Conservation (phyloP, 2,797 vertebrate genomes). For the Leptatherina wallacei region DNA sequence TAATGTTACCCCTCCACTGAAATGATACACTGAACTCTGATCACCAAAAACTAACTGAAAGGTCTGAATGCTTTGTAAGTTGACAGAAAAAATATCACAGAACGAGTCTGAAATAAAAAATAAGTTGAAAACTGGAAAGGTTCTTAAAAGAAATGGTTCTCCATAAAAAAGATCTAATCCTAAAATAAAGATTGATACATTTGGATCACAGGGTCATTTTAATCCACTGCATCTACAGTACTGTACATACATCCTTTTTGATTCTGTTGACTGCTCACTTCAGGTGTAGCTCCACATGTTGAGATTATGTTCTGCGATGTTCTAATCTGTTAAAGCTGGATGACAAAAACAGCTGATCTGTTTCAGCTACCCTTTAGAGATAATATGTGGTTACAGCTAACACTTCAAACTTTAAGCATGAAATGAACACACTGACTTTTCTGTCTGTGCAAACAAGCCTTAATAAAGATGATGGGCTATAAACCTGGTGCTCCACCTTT, state of each 20-base stretch:
- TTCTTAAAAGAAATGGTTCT: neutral
- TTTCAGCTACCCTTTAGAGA: constrained; percentile 38
- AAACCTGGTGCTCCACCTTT: constrained; percentile 73
- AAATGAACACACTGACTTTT: constrained; percentile 77
- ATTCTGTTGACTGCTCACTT: constrained; percentile 39
- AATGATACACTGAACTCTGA: no score
- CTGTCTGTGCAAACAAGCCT: constrained; percentile 82
- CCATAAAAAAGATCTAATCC: constrained; percentile 11
- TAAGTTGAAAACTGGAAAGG: neutral
- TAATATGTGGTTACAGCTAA: constrained; percentile 58
- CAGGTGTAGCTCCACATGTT: constrained; percentile 39
- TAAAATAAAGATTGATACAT: constrained; percentile 22
- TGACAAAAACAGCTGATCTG: constrained; percentile 44
- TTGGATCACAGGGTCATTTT: constrained; percentile 36
- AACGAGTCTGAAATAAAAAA: neutral
- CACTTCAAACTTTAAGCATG: constrained; percentile 72
- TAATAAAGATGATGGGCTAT: constrained; percentile 78
- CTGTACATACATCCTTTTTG: constrained; percentile 32
- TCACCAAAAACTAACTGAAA: no score
- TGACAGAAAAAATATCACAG: no score
- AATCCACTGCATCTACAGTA: constrained; percentile 23
- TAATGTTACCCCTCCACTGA: no score
- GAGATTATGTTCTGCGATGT: constrained; percentile 52
- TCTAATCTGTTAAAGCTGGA: constrained; percentile 44
- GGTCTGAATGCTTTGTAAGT: no score